Evolutionary conservation across 2,888 invertebrate genomes (phyloP).

Genomic region (Cataglyphis livida): DNA sequence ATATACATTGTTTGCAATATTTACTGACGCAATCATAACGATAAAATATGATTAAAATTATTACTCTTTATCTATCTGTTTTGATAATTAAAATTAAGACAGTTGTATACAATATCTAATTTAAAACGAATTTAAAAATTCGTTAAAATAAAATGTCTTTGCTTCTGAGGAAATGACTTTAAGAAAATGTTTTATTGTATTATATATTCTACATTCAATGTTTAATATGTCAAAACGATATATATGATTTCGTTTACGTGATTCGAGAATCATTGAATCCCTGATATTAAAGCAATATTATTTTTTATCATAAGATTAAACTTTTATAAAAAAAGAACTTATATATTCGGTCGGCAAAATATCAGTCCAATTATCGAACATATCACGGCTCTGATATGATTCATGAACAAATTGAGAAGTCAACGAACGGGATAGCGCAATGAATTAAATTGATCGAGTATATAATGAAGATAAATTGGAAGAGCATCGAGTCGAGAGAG

Average conservation of each 20-base stretch:
- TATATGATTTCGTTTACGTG: neutral
- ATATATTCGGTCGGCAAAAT: neutral
- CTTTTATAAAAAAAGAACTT: neutral
- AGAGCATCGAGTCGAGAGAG: slow-evolving; percentile 45
- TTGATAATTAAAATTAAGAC: slow-evolving; percentile 2
- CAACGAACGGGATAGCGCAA: slow-evolving; percentile 61
- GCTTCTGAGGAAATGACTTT: neutral
- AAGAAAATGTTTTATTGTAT: neutral
- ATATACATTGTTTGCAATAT: neutral
- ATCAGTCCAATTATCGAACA: neutral
- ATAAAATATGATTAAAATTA: neutral
- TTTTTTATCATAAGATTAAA: neutral
- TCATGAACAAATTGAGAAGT: slow-evolving; percentile 35
- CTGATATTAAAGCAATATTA: neutral
- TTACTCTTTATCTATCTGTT: neutral
- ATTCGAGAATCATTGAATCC: neutral
- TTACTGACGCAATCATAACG: neutral
- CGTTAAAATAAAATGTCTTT: neutral
- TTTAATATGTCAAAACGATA: neutral
- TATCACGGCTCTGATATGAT: slow-evolving; percentile 19
- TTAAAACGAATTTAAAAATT: too few species aligned
- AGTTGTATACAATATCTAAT: neutral
- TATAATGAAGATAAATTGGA: slow-evolving; percentile 69
- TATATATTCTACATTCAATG: neutral
- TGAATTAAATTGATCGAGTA: slow-evolving; percentile 68